These are phyloP conservation scores for Cephus sareptanus DNA, from an alignment of 2,888 invertebrate species.

Conservation along the genomic window DNA sequence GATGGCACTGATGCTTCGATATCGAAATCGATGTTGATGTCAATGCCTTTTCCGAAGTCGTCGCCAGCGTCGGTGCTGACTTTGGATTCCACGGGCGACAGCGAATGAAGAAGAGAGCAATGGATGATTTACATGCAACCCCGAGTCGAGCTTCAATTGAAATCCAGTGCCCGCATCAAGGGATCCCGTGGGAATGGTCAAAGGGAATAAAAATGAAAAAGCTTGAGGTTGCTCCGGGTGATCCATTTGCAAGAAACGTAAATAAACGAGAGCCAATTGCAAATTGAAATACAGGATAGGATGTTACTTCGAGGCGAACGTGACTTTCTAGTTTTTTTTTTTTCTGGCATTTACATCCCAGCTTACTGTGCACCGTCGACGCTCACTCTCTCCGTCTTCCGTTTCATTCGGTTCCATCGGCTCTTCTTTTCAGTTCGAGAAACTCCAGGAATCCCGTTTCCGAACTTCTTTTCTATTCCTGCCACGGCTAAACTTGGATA, in stretches of 20 bases:
- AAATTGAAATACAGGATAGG: not conserved
- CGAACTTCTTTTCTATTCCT: not conserved
- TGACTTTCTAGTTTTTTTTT: not conserved
- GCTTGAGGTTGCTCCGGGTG: not conserved
- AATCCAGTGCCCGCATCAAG: not conserved
- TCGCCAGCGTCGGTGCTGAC: not conserved
- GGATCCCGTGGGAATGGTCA: not conserved
- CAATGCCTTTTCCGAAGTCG: slow-evolving; percentile 26
- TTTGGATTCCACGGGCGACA: not conserved
- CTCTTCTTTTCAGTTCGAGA: not conserved
- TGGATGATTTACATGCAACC: not conserved
- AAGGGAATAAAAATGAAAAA: not conserved
- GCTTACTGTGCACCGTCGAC: not conserved
- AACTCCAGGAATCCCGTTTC: not conserved
- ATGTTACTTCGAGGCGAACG: not conserved
- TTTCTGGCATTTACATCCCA: not conserved
- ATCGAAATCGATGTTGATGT: slow-evolving; percentile 70
- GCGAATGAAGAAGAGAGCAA: not conserved
- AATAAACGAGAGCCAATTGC: not conserved
- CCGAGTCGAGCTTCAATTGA: not conserved
- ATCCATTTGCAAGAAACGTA: not conserved
- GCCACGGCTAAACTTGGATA: not conserved
- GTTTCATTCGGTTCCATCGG: not conserved
- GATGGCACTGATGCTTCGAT: slow-evolving; percentile 68
- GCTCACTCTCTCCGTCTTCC: not conserved